Evolutionary conservation across 2,888 invertebrate genomes (phyloP).

Genomic region (Caenorhabditis auriculariae): DNA sequence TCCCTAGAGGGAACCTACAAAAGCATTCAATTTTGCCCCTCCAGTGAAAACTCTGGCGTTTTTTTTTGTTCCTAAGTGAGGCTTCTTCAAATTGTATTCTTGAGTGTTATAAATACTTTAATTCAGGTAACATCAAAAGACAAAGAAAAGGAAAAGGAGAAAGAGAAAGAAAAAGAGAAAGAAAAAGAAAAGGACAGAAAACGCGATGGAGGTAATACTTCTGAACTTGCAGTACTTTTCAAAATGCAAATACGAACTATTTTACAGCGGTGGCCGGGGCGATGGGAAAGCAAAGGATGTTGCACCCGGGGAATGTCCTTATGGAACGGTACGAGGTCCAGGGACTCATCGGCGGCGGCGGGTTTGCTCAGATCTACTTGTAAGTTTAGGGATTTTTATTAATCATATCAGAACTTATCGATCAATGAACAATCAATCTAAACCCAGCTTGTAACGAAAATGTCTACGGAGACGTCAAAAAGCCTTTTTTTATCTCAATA

Average conservation of each 20-base stretch:
- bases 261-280: too few species aligned
- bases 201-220: slow-evolving; percentile 4
- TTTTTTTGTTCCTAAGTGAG: too few species aligned
- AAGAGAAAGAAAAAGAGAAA: slow-evolving; percentile 1
- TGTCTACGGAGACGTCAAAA: too few species aligned
- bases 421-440: too few species aligned
- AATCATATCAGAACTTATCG: neutral
- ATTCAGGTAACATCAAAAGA: too few species aligned
- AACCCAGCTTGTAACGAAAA: too few species aligned
- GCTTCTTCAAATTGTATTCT: too few species aligned
- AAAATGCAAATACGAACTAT: neutral
- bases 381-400: neutral
- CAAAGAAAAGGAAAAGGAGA: slow-evolving; percentile 4
- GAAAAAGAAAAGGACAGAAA: neutral
- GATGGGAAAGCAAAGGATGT: slow-evolving; percentile 15
- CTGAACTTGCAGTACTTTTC: neutral
- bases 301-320: slow-evolving; percentile 14
- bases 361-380: slow-evolving; percentile 35
- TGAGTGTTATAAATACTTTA: too few species aligned
- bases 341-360: slow-evolving; percentile 31
- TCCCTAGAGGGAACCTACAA: too few species aligned
- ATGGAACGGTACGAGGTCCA: slow-evolving; percentile 20
- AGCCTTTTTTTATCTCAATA: too few species aligned
- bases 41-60: too few species aligned
- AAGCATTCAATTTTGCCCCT: too few species aligned